Conservation (phyloP, 2,113 vertebrate genomes). For the Nicator chloris region DNA sequence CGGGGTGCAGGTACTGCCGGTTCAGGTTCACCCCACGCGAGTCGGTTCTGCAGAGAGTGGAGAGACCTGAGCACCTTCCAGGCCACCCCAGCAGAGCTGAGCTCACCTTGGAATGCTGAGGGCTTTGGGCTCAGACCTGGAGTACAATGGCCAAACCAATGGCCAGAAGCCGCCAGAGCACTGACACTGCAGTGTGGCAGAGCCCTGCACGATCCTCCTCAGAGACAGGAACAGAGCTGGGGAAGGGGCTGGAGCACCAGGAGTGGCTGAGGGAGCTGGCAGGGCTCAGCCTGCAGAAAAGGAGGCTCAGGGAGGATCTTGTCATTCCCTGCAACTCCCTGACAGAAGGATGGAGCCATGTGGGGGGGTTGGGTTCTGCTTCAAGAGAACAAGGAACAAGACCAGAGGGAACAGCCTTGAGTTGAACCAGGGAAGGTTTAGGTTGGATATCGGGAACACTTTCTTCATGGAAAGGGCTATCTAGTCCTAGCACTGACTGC, state of each 20-base stretch:
- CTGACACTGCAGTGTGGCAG: not conserved
- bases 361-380: not conserved
- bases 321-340: not conserved
- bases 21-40: conserved; percentile 95
- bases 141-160: rapidly evolving
- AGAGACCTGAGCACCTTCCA: rapidly evolving
- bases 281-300: not conserved
- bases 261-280: not conserved
- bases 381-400: not conserved
- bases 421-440: not conserved
- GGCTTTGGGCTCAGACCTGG: not conserved
- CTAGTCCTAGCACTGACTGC: not conserved
- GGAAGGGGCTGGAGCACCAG: not conserved
- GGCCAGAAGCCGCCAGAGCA: not conserved
- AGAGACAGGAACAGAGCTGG: not conserved
- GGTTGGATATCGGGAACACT: not conserved
- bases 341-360: too few species aligned
- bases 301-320: not conserved
- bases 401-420: not conserved
- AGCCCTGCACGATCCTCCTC: not conserved
- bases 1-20: conserved; percentile 91
- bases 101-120: rapidly evolving
- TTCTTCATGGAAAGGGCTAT: not conserved
- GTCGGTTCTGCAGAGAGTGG: conserved; percentile 80
- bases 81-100: not conserved